These are phyloP conservation scores for Lonchura striata DNA, from an alignment of 2,113 vertebrate genomes.

Conservation along the genomic window DNA sequence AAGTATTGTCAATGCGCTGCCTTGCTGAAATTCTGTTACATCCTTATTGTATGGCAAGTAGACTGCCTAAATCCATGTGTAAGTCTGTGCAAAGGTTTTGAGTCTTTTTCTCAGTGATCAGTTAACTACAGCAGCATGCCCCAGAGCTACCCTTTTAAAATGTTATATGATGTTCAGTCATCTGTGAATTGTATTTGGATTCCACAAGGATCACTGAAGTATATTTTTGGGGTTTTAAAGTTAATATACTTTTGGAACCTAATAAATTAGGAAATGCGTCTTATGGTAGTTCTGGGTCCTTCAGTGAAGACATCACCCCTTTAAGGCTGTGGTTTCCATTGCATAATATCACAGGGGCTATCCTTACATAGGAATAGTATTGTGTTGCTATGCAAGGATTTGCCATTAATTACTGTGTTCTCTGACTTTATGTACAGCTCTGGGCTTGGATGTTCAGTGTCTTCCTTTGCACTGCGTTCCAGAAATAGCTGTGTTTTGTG, in stretches of 20 bases:
- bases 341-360: not conserved
- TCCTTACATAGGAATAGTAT: not conserved
- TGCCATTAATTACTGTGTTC: not conserved
- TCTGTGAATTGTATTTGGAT: not conserved
- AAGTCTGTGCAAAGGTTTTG: not conserved
- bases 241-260: not conserved
- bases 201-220: not conserved
- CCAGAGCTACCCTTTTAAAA: not conserved
- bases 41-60: not conserved
- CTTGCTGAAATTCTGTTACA: not conserved
- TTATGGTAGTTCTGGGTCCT: not conserved
- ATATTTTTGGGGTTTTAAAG: not conserved
- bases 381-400: not conserved
- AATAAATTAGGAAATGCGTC: not conserved
- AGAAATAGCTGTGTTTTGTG: not conserved
- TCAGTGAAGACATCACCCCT: not conserved
- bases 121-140: not conserved
- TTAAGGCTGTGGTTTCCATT: not conserved
- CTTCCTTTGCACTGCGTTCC: not conserved
- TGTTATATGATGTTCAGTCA: not conserved
- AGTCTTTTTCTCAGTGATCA: not conserved
- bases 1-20: not conserved
- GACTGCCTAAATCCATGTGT: not conserved
- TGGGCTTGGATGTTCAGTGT: not conserved
- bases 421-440: not conserved